Evolutionary conservation across 2,797 vertebrate species (phyloP), one percentile per base, ranked within the genome.

Genomic region (Rhabdophis nuchalis): DNA sequence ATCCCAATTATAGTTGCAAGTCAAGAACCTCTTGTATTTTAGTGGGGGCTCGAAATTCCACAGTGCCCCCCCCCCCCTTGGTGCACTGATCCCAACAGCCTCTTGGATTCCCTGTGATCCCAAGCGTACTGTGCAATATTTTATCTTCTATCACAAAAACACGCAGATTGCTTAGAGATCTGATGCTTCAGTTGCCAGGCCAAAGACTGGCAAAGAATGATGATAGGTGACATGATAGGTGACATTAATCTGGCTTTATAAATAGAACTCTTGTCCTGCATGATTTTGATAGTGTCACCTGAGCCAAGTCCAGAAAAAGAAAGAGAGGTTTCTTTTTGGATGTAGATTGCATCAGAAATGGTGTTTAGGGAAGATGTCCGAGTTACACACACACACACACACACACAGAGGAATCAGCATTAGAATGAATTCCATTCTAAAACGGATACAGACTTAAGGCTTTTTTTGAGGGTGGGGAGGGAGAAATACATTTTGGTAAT

Each of bases 131-230:
- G 32, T 32, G 82, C 85, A 54, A 91, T 82, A n/a, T 52, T 89
- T 94, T 85, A 91, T 90, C 91, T 82, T 27, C 32, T 92, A 68
- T 89, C 60, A 20, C 54, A 92, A 54, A 90, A 89, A 72, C 89
- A 91, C n/a, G 12, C 52, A 52, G 77, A 87, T 87, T 91, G 13
- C 0, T 0, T 5, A 0, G 41, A 89, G 54, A 54, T 61, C 90
- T 86, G 41, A 53, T 2, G 64, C n/a, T 92, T 89, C 85, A 61
- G 46, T 16, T 58, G 82, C 85, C 85, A 88, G 72, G 9, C 8
- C 88, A 90, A 53, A 52, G 72, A 27, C 0, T 54, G 3, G 54
- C 14, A 5, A 54, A 57, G 16, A 57, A 57, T 57, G 18, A 20
- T 57, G 56, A 56, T 18, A 56, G 54, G 52, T 53, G 2, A 53